Conservation (phyloP, 2,113 vertebrate species). For the Oplegnathus fasciatus region DNA sequence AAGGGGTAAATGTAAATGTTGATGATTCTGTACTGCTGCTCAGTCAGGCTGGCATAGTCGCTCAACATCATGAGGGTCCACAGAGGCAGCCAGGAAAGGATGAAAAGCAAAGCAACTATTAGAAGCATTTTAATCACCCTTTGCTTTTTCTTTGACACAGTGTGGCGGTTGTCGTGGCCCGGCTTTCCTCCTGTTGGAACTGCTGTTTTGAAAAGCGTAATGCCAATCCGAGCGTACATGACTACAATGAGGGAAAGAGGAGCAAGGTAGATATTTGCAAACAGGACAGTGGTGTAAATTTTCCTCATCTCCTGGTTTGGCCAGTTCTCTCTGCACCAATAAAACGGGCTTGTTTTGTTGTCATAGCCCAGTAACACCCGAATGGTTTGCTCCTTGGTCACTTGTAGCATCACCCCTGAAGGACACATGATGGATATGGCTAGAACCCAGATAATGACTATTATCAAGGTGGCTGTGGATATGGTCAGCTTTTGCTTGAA, state of each 20-base stretch:
- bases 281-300: conserved; percentile 93
- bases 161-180: conserved; percentile 81
- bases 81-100: conserved; percentile 93
- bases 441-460: conserved; percentile 91
- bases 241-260: conserved; percentile 90
- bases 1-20: conserved; percentile 95
- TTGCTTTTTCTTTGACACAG: conserved; percentile 88
- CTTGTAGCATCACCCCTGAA: conserved; percentile 91
- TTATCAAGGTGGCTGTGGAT: conserved; percentile 83
- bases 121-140: conserved; percentile 93
- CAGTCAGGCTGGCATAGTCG: conserved; percentile 88
- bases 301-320: conserved; percentile 91
- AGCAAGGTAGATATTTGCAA: conserved; percentile 92
- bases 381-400: conserved; percentile 88
- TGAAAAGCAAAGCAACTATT: conserved; percentile 90
- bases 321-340: conserved; percentile 95
- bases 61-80: conserved; percentile 96
- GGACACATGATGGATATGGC: conserved; percentile 93
- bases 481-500: conserved; percentile 93
- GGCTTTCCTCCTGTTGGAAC: conserved; percentile 75
- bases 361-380: conserved; percentile 83
- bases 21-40: conserved; percentile 86
- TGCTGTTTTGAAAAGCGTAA: conserved; percentile 86
- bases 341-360: conserved; percentile 87
- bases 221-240: conserved; percentile 91